Base-by-base conservation (phyloP, 1,140 invertebrate genomes). In the Mercenaria mercenaria region DNA sequence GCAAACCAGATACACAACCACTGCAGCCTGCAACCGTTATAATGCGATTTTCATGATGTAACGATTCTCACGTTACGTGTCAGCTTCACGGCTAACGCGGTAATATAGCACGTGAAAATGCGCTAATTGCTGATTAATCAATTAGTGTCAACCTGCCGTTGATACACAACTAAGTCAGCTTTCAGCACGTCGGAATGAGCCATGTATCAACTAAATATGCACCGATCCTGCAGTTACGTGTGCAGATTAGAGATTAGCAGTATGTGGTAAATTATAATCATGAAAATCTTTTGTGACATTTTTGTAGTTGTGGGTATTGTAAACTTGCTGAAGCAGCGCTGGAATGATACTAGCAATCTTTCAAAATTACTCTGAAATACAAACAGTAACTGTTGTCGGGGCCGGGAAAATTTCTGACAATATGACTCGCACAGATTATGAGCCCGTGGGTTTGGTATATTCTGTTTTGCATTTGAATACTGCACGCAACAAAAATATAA, bases 61-160 rank as follows among this genome's bases (percentile, higher is more conserved):
- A 83, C 64, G 13, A 13, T 67, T 83, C 81, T 83, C 81, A 83
- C 81, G 81, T 83, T 83, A 83, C 81, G 81, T 83, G 81, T 83
- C 81, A 83, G 52, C 59, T 13, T 41, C 59, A 18, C 37, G 52
- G 41, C 59, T 64, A 37, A 47, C 56, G 37, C 20, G 59, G 34
- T 39, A 83, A 69, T 83, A 69, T 69, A 64, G 81, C 81, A 83
- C 81, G 61, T 43, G 81, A 43, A 83, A 69, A 32, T 50, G 64
- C 47, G 81, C 47, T 83, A 83, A 83, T 83, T 83, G 41, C 59
- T 37, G 81, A 61, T 83, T 69, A 83, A 69, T 50, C 81, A 83
- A 83, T 83, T 83, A 83, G 81, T 83, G 81, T 69, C 81, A 83
- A 43, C 52, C 43, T 50, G 61, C 61, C 32, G 61, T 67, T 67